Conservation (phyloP, 23 tunicate genomes). For the Clavelina lepadiformis region DNA sequence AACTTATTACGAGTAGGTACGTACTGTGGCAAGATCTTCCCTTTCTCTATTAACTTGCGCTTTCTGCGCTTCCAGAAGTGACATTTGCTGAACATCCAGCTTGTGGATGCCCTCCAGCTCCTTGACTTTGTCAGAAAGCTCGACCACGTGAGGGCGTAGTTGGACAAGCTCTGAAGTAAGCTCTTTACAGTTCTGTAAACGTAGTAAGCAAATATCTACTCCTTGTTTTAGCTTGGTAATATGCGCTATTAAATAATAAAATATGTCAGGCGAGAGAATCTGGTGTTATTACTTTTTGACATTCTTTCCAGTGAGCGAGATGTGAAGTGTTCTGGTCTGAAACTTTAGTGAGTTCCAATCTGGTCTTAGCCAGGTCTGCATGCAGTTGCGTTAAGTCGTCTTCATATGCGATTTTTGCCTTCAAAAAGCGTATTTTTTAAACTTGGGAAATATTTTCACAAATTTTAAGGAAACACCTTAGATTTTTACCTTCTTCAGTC, state of each 20-base stretch:
- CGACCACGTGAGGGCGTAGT: conserved; percentile 37
- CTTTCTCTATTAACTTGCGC: conserved; percentile 36
- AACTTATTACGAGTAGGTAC: no score
- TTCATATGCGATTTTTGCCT: conserved; percentile 66
- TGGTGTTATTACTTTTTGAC: no score
- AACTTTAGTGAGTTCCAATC: conserved; percentile 46
- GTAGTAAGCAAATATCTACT: not conserved
- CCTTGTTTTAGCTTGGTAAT: not conserved
- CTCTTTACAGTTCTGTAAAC: conserved; percentile 33
- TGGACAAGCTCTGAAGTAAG: conserved; percentile 22
- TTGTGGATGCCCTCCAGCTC: conserved; percentile 26
- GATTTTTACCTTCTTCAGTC: conserved; percentile 41
- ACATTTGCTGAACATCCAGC: conserved; percentile 36
- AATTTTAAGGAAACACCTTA: not conserved
- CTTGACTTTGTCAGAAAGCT: conserved; percentile 12
- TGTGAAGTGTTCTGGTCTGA: conserved; percentile 46
- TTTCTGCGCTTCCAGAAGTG: conserved; percentile 58
- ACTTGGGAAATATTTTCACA: no score
- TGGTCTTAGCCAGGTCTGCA: conserved; percentile 52
- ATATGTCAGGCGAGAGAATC: no score
- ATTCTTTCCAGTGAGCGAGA: no score
- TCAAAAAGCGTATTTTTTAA: not conserved
- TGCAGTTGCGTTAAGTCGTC: conserved; percentile 73
- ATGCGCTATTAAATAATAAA: no score
- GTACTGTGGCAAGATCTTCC: conserved; percentile 47